phyloP scores from a whole-genome alignment of 1,140 invertebrate genomes.

The Drosophila nasuta region DNA sequence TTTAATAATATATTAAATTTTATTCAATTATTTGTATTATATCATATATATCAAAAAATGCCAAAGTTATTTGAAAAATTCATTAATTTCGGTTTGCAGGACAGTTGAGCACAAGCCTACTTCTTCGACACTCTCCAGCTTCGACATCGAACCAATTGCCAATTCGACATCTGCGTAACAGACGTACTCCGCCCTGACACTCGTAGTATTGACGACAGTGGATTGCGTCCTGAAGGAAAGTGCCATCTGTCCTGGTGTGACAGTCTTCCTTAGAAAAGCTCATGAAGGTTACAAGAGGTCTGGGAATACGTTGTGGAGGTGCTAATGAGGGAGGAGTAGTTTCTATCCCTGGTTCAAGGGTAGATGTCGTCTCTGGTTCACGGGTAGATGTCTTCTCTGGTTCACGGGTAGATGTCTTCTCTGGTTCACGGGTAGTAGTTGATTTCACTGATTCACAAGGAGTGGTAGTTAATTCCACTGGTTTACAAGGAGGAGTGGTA shows the following conservation, averaged over 20 bases:
- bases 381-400: constrained; percentile 12
- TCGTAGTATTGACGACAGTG: constrained; percentile 59
- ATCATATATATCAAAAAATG: neutral
- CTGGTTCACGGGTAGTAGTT: neutral
- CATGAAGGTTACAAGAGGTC: constrained; percentile 9
- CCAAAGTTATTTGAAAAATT: neutral
- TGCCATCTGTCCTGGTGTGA: constrained; percentile 33
- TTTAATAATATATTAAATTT: constrained; percentile 13
- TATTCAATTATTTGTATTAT: constrained; percentile 1
- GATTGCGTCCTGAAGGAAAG: constrained; percentile 41
- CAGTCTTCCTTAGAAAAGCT: constrained; percentile 28
- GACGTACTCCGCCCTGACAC: constrained; percentile 42
- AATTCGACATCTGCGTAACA: constrained; percentile 34
- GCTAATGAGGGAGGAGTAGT: neutral
- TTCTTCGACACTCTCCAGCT: constrained; percentile 41
- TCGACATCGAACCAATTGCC: constrained; percentile 62
- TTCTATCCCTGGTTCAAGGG: neutral
- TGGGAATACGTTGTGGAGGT: neutral
- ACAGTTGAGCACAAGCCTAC: constrained; percentile 51
- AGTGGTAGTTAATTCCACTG: constrained; percentile 4
- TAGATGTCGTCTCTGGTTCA: neutral
- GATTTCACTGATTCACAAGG: neutral
- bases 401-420: neutral
- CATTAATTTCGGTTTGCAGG: constrained; percentile 56
- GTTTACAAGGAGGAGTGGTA: neutral